These are phyloP conservation scores for Anguilla pacifica DNA, from an alignment of 2,797 vertebrate genomes.

Conservation along the genomic window DNA sequence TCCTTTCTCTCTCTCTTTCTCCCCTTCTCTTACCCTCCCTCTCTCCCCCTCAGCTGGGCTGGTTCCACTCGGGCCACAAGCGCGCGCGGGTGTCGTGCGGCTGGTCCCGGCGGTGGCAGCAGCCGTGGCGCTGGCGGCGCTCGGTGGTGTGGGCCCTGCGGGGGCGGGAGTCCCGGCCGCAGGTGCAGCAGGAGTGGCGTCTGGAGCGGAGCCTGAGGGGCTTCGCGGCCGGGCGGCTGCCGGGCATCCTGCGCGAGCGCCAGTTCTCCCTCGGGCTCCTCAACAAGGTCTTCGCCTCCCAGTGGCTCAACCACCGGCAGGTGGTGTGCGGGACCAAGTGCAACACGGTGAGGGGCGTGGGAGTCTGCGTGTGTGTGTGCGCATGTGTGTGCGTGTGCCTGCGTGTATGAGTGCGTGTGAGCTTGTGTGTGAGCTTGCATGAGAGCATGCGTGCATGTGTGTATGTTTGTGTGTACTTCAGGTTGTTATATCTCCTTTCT, in stretches of 20 bases:
- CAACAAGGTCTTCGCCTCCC: slow-evolving; percentile 98
- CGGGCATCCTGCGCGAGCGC: slow-evolving; percentile 86
- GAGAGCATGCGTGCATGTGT: background rate
- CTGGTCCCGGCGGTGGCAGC: slow-evolving; percentile 70
- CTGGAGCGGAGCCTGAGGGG: slow-evolving; percentile 84
- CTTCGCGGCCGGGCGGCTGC: slow-evolving; percentile 89
- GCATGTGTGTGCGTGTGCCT: no score
- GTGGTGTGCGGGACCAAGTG: slow-evolving; percentile 98
- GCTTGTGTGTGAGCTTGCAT: no score
- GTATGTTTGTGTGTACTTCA: background rate
- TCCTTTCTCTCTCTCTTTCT: background rate
- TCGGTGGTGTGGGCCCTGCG: slow-evolving; percentile 91
- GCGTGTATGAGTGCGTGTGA: background rate
- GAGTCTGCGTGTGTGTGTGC: background rate
- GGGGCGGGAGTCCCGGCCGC: slow-evolving; percentile 86
- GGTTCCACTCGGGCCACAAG: slow-evolving; percentile 71
- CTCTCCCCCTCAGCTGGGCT: slow-evolving; percentile 49
- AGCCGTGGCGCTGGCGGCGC: slow-evolving; percentile 79
- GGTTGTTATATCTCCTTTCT: background rate
- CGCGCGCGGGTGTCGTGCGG: slow-evolving; percentile 38
- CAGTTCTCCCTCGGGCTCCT: slow-evolving; percentile 92
- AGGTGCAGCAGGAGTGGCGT: slow-evolving; percentile 81
- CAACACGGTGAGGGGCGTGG: slow-evolving; percentile 85
- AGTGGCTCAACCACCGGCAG: slow-evolving; percentile 97
- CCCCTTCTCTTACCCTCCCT: background rate